Evolutionary conservation across 2,113 vertebrate species (phyloP).

Genomic region (Patagioenas fasciata): DNA sequence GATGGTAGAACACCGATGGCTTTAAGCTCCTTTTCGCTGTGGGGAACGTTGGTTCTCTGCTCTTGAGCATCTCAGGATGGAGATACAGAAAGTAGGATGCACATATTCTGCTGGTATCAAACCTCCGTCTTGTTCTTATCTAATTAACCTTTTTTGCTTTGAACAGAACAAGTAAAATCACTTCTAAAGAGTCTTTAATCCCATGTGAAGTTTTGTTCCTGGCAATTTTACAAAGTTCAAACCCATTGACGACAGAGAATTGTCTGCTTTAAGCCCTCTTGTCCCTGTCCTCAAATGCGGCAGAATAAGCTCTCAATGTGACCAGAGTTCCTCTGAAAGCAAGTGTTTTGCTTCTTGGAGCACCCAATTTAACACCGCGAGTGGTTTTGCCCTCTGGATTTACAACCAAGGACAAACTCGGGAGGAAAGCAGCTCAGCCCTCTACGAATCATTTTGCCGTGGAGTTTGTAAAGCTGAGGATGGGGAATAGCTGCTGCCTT

Average conservation of each 20-base stretch:
- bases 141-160: not conserved
- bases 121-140: not conserved
- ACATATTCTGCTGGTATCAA: not conserved
- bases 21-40: constrained; percentile 8
- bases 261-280: not conserved
- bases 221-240: not conserved
- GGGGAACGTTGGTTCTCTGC: not conserved
- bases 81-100: fast-evolving
- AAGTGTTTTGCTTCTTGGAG: not conserved
- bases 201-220: not conserved
- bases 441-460: not conserved
- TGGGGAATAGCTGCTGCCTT: not conserved
- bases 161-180: not conserved
- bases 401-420: no score
- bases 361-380: not conserved
- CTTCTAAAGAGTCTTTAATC: not conserved
- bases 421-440: not conserved
- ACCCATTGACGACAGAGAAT: not conserved
- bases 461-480: not conserved
- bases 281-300: not conserved
- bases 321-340: not conserved
- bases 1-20: not conserved
- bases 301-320: not conserved
- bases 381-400: not conserved
- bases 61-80: not conserved